A percentile compares a stretch with the other conserved stretches of the same genome.
These are phyloP conservation scores for Taeniopygia guttata DNA, from an alignment of 2,797 vertebrate genomes.

Conservation along the genomic window DNA sequence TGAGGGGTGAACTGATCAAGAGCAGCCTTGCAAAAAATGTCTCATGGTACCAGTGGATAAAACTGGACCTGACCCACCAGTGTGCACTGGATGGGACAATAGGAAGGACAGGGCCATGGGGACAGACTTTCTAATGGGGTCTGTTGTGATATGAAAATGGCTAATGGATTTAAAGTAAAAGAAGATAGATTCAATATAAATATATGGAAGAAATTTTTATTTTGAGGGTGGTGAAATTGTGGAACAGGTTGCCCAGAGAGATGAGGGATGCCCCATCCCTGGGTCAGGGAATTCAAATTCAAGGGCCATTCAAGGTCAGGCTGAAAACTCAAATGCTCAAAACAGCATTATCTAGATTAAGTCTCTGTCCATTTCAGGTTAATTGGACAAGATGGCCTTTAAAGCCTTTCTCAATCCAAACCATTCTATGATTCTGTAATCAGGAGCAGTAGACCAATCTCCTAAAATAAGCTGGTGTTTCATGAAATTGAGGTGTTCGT, in stretches of 20 bases:
- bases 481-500: background rate
- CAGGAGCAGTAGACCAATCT: background rate
- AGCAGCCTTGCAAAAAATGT: background rate
- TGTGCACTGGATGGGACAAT: background rate
- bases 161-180: background rate
- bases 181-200: background rate
- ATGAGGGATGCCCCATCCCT: rapidly evolving
- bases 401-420: background rate
- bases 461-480: background rate
- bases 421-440: background rate
- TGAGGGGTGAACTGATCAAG: background rate
- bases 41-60: background rate
- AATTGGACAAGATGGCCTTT: background rate
- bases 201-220: background rate
- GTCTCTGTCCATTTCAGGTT: background rate
- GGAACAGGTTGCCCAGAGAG: background rate
- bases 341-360: background rate
- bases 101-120: background rate
- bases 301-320: background rate
- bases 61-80: background rate
- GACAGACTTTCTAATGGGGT: background rate
- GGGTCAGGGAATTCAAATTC: background rate
- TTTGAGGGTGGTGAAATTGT: background rate
- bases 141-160: background rate
- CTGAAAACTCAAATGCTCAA: background rate